phyloP scores from a whole-genome alignment of 2,113 vertebrate species.

The Neogobius melanostomus region DNA sequence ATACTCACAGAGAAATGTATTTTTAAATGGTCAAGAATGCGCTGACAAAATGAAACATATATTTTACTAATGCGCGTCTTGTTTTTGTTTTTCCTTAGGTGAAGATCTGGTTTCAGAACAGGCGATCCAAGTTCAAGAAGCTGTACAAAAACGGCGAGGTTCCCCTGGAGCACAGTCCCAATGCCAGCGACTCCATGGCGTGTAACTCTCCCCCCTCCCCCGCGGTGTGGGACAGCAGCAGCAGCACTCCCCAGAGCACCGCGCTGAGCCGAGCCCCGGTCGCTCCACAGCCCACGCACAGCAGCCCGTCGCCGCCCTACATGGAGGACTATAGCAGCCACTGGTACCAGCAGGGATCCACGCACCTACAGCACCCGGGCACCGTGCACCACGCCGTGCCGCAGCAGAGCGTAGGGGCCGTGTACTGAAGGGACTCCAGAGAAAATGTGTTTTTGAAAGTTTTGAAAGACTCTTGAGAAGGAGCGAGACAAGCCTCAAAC shows the following conservation, averaged over 20 bases:
- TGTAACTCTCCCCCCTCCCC: constrained; percentile 95
- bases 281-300: constrained; percentile 85
- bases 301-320: constrained; percentile 89
- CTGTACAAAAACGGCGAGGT: constrained; percentile 97
- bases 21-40: background rate
- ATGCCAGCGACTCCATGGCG: constrained; percentile 98
- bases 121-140: constrained; percentile 98
- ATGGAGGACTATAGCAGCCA: constrained; percentile 92
- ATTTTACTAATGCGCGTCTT: background rate
- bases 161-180: constrained; percentile 93
- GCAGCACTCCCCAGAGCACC: constrained; percentile 81
- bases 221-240: constrained; percentile 88
- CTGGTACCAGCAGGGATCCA: constrained; percentile 91
- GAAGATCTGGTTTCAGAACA: constrained; percentile 99
- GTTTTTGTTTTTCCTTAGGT: constrained; percentile 74
- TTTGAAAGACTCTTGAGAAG: constrained; percentile 60
- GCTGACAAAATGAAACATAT: background rate
- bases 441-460: constrained; percentile 39
- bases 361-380: constrained; percentile 86
- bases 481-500: constrained; percentile 41
- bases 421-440: constrained; percentile 83
- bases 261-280: constrained; percentile 79
- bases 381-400: constrained; percentile 88
- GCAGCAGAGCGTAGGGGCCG: constrained; percentile 86
- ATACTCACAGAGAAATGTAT: too few relatives aligned